A percentile compares a stretch with the other conserved stretches of the same genome.
Evolutionary conservation across 2,888 invertebrate genomes (phyloP).

Genomic region (Myopa tessellatipennis): DNA sequence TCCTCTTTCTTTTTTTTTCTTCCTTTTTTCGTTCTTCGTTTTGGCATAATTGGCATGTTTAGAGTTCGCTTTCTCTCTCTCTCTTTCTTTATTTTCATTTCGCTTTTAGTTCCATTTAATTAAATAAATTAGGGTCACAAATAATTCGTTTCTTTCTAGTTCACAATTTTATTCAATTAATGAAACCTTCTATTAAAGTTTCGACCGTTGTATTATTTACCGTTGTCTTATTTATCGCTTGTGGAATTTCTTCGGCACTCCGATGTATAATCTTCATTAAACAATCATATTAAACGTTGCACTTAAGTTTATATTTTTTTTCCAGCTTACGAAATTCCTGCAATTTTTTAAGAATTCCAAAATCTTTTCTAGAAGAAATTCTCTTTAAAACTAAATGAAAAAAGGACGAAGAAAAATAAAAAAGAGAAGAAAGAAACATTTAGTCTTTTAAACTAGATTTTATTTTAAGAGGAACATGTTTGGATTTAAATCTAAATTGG

Average conservation of each 20-base stretch:
- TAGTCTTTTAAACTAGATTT: no score
- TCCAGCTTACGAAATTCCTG: no score
- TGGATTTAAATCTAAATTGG: no score
- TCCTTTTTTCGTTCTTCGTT: neutral
- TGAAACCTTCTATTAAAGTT: slow-evolving; percentile 29
- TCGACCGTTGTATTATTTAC: no score
- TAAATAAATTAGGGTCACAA: slow-evolving; percentile 4
- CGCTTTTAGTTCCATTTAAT: slow-evolving; percentile 7
- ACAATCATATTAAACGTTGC: no score
- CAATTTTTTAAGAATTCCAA: no score
- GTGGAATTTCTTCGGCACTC: neutral
- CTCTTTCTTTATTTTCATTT: neutral
- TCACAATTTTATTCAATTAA: slow-evolving; percentile 36
- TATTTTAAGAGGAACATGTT: no score
- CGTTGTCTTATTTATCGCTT: neutral
- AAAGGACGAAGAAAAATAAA: neutral
- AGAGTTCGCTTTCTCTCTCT: neutral
- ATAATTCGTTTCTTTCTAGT: neutral
- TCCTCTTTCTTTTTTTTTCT: neutral
- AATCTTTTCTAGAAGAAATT: no score
- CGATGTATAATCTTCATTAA: no score
- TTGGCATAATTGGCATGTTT: no score
- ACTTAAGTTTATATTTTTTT: no score
- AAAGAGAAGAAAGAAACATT: no score
- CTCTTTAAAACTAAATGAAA: neutral